phyloP scores from a whole-genome alignment of 2,888 invertebrate genomes.

The Luffia ferchaultella region DNA sequence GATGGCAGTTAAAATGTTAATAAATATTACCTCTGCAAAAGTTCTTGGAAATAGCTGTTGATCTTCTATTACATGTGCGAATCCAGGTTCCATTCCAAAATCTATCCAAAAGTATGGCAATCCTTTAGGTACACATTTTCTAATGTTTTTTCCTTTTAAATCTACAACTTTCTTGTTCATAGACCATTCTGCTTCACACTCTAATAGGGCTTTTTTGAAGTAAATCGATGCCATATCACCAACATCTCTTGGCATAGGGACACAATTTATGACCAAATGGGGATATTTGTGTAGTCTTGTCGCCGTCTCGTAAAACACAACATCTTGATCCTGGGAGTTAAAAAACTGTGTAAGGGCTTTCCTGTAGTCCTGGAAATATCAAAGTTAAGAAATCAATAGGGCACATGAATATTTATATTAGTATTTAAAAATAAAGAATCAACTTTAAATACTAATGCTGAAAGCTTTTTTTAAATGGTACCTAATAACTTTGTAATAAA shows the following conservation, averaged over 20 bases:
- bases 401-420: not conserved
- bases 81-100: constrained; percentile 91
- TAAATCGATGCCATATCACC: constrained; percentile 94
- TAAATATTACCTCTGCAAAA: constrained; percentile 82
- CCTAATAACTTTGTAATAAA: too few species aligned
- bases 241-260: constrained; percentile 83
- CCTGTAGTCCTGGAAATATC: constrained; percentile 70
- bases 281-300: constrained; percentile 75
- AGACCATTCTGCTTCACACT: constrained; percentile 95
- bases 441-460: not conserved
- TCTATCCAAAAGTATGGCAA: constrained; percentile 95
- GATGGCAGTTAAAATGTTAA: not conserved
- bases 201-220: constrained; percentile 96
- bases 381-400: not conserved
- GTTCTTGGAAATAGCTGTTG: constrained; percentile 83
- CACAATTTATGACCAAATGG: constrained; percentile 89
- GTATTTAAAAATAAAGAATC: not conserved
- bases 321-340: constrained; percentile 74
- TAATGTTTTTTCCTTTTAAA: constrained; percentile 72
- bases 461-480: not conserved
- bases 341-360: constrained; percentile 84
- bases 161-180: constrained; percentile 85
- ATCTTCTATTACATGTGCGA: constrained; percentile 97
- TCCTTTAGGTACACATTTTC: constrained; percentile 88
- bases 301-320: constrained; percentile 91